A percentile compares a stretch with the other conserved stretches of the same genome.
These are phyloP conservation scores for Pipa parva DNA, from an alignment of 2,113 vertebrate genomes.

Conservation along the genomic window DNA sequence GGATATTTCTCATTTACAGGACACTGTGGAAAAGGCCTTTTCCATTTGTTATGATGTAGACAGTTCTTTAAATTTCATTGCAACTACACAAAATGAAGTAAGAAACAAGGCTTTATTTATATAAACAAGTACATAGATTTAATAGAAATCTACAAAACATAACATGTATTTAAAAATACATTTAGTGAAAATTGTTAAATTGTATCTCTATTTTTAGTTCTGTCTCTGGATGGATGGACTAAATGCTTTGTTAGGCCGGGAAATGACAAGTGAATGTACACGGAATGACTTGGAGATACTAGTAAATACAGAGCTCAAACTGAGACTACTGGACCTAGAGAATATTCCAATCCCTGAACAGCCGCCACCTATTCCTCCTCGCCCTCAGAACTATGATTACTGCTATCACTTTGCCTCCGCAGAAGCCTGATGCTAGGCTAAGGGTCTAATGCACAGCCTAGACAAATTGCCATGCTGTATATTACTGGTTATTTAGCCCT, in stretches of 20 bases:
- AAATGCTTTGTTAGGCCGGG: conserved; percentile 80
- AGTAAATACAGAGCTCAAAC: conserved; percentile 94
- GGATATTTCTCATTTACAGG: conserved; percentile 70
- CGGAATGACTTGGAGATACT: conserved; percentile 90
- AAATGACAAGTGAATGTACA: conserved; percentile 86
- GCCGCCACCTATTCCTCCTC: conserved; percentile 79
- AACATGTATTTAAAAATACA: too few relatives aligned
- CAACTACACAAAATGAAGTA: conserved; percentile 84
- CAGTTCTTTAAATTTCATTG: conserved; percentile 84
- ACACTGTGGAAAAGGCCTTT: conserved; percentile 86
- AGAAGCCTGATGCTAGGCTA: conserved; percentile 66
- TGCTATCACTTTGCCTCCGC: conserved; percentile 88
- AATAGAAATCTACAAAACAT: background rate
- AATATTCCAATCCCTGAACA: conserved; percentile 84
- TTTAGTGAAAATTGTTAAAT: background rate
- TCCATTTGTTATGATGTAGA: conserved; percentile 85
- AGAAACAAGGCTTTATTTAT: conserved; percentile 51
- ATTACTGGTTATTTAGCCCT: too few relatives aligned
- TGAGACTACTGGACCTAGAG: conserved; percentile 90
- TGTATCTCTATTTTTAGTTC: conserved; percentile 66
- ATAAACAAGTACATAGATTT: background rate
- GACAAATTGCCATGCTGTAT: background rate
- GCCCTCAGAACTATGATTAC: conserved; percentile 93
- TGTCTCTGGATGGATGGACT: conserved; percentile 93
- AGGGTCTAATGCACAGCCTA: too few relatives aligned